A percentile compares a stretch with the other conserved stretches of the same genome.
These are phyloP conservation scores for Phataginus tricuspis DNA, from an alignment of 2,797 vertebrate species.

Conservation along the genomic window DNA sequence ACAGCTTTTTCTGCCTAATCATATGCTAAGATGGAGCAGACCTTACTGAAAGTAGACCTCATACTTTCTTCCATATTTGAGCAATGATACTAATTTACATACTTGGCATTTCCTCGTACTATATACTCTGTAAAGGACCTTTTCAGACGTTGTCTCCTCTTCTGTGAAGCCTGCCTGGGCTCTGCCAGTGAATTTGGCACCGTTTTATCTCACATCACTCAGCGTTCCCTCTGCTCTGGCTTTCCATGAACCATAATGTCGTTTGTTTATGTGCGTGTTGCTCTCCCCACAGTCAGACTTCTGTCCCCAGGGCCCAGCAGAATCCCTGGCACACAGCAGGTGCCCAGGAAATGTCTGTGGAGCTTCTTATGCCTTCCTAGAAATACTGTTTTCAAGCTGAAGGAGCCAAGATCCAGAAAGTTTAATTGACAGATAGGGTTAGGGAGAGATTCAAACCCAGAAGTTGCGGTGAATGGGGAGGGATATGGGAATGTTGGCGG, in stretches of 20 bases:
- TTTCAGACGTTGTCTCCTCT: not conserved
- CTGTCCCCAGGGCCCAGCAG: not conserved
- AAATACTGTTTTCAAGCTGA: not conserved
- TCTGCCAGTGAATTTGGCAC: not conserved
- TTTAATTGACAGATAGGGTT: not conserved
- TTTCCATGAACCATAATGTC: not conserved
- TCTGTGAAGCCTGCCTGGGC: not conserved
- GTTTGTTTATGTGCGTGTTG: not conserved
- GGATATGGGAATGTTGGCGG: too few species aligned
- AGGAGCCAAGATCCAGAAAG: not conserved
- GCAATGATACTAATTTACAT: not conserved
- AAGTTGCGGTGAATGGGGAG: not conserved
- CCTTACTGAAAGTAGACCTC: conserved; percentile 11
- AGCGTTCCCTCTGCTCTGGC: not conserved
- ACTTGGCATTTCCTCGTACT: not conserved
- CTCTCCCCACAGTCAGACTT: not conserved
- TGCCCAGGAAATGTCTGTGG: not conserved
- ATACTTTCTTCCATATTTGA: not conserved
- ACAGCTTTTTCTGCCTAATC: not conserved
- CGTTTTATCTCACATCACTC: not conserved
- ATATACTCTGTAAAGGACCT: not conserved
- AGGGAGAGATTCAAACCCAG: not conserved
- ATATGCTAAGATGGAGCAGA: not conserved
- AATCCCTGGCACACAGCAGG: not conserved
- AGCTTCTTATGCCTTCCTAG: not conserved